Base-by-base conservation (phyloP, 2,113 vertebrate species). In the Phoxinus phoxinus region DNA sequence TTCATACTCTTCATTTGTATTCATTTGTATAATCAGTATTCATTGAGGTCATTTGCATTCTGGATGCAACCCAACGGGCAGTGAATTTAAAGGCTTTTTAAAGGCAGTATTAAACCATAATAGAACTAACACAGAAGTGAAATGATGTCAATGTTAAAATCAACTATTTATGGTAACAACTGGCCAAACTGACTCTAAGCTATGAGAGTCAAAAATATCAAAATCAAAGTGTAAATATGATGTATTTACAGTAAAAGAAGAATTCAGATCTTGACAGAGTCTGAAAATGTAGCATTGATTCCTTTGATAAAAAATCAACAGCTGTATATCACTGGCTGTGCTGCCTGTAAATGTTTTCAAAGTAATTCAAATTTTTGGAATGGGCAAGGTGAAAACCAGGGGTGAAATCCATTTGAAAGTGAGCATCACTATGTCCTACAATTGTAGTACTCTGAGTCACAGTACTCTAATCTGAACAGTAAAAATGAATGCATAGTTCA, bases 141-240 rank as follows among this genome's bases (percentile, higher is more conserved):
- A 7, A 63, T 71, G 35, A 73, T 46, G 41, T 17, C 71, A 25
- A 41, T 46, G 23, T 25, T 73, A 46, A 73, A 41, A 48, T 83
- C 46, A 69, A 72, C 73, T 41, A 78, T 76, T n/a, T 25, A 11
- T 69, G 21, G 63, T 65, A 73, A 69, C 81, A 84, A 71, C 75
- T 79, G 73, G 63, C 83, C 79, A 73, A 59, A 71, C 23, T 25
- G 12, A 35, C 74, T 75, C 4, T 69, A 91, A 88, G 94, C 89
- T 91, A 94, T n/a, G 25, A 65, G 56, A 71, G 86, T 82, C 23
- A 41, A 27, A 72, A 86, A 77, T 63, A 67, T 85, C 61, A 72
- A 65, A 63, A 85, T 86, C 69, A 69, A 35, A 86, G 46, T 83
- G 25, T 59, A 80, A 86, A 72, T 58, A 23, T 58, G 17, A 46